Conservation (phyloP, 2,113 vertebrate species). For the Oryzias celebensis region DNA sequence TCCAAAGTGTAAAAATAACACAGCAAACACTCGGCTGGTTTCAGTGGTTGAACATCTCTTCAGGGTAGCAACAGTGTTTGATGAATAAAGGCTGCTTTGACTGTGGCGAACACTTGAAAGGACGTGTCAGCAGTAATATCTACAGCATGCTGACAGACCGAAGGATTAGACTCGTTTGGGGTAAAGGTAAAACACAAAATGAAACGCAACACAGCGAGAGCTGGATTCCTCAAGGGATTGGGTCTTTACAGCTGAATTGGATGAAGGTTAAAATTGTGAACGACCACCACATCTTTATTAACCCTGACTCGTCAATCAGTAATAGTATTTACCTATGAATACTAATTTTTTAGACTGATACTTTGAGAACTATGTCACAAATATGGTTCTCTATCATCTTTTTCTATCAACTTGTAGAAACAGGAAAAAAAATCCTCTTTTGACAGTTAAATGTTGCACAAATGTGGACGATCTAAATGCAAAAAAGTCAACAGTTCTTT, state of each 20-base stretch:
- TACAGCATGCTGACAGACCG: neutral
- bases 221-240: neutral
- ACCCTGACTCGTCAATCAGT: too few relatives aligned
- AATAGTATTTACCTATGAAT: too few relatives aligned
- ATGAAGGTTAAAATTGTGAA: too few relatives aligned
- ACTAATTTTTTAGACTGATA: too few relatives aligned
- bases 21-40: neutral
- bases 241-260: neutral
- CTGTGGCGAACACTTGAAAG: constrained; percentile 2
- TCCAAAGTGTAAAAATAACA: constrained; percentile 36
- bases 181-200: constrained; percentile 5
- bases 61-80: constrained; percentile 5
- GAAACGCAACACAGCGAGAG: neutral
- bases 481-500: too few relatives aligned
- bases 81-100: constrained; percentile 18
- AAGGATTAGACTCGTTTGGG: constrained; percentile 5
- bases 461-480: too few relatives aligned
- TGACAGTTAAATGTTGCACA: too few relatives aligned
- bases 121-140: constrained; percentile 25
- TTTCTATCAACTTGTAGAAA: too few relatives aligned
- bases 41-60: constrained; percentile 11
- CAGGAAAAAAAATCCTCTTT: too few relatives aligned
- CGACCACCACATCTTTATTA: too few relatives aligned
- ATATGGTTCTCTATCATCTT: too few relatives aligned
- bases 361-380: too few relatives aligned